Conservation (phyloP, 2,888 invertebrate species). For the Polydrusus pterygomalis region DNA sequence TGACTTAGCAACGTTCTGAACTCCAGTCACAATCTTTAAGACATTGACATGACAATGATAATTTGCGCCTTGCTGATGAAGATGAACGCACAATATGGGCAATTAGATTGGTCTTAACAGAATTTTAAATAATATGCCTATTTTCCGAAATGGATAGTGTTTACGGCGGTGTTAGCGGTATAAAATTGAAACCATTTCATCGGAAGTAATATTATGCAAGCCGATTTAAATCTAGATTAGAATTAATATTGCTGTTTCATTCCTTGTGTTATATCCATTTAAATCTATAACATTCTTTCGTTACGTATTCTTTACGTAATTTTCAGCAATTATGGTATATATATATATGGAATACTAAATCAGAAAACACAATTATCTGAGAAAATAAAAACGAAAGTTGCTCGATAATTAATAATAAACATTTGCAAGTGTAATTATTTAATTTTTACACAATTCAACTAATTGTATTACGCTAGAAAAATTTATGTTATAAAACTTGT, state of each 20-base stretch:
- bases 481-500: conserved; percentile 30
- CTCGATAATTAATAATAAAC: conserved; percentile 47
- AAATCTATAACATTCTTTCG: conserved; percentile 16
- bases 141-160: too few relatives aligned
- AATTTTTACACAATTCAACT: conserved; percentile 37
- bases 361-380: conserved; percentile 48
- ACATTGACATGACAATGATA: too few relatives aligned
- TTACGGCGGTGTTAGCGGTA: too few relatives aligned
- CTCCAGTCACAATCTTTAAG: too few relatives aligned
- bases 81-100: too few relatives aligned
- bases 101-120: too few relatives aligned
- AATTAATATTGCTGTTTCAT: conserved; percentile 3
- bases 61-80: too few relatives aligned
- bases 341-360: conserved; percentile 42
- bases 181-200: not conserved
- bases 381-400: conserved; percentile 51
- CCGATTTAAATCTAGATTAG: not conserved
- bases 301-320: conserved; percentile 40
- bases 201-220: conserved; percentile 19
- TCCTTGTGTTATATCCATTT: not conserved
- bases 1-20: too few relatives aligned
- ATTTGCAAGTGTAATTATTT: conserved; percentile 49
- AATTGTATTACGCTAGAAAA: conserved; percentile 45
- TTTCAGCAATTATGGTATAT: conserved; percentile 30
- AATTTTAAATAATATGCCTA: too few relatives aligned